These are phyloP conservation scores for Pantelozetes paolii DNA, from an alignment of 2,888 invertebrate species.

Conservation along the genomic window DNA sequence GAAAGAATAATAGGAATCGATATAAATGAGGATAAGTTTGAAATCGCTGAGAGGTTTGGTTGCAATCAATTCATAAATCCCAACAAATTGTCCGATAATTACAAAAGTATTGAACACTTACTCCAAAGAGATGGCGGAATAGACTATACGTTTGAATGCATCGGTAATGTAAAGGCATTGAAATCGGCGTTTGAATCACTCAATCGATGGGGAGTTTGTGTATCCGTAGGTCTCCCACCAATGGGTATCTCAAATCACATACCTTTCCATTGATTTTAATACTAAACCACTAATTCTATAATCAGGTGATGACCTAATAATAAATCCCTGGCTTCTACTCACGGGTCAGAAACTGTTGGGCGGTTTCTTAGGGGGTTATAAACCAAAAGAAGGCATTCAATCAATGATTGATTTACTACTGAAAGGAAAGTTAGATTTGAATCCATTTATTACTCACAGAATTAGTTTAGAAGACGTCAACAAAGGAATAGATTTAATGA, in stretches of 20 bases:
- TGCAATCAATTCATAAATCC: slow-evolving; percentile 54
- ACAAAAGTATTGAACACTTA: slow-evolving; percentile 4
- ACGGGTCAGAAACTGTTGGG: slow-evolving; percentile 12
- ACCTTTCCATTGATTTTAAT: not conserved
- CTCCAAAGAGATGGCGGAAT: slow-evolving; percentile 33
- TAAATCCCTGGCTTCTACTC: slow-evolving; percentile 2
- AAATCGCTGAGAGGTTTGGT: slow-evolving; percentile 50
- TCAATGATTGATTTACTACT: not conserved
- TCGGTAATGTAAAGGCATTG: slow-evolving; percentile 1
- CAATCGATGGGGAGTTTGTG: slow-evolving; percentile 1
- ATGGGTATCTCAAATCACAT: not conserved
- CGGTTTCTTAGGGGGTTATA: slow-evolving; percentile 23
- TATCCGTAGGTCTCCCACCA: not conserved
- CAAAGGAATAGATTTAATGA: slow-evolving; percentile 36
- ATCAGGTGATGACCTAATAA: not conserved
- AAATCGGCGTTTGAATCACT: slow-evolving; percentile 24
- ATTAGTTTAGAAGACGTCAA: slow-evolving; percentile 39
- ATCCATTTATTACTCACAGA: slow-evolving; percentile 21
- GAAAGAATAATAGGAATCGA: slow-evolving; percentile 51
- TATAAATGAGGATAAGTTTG: slow-evolving; percentile 49
- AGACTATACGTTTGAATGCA: slow-evolving; percentile 32
- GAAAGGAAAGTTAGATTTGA: not conserved
- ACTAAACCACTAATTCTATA: too few species aligned
- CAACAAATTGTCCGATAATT: slow-evolving; percentile 48
- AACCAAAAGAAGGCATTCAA: not conserved